Evolutionary conservation across 2,888 invertebrate species (phyloP), one percentile per base, ranked within the genome.

Genomic region (Drosophila flavopinicola): DNA sequence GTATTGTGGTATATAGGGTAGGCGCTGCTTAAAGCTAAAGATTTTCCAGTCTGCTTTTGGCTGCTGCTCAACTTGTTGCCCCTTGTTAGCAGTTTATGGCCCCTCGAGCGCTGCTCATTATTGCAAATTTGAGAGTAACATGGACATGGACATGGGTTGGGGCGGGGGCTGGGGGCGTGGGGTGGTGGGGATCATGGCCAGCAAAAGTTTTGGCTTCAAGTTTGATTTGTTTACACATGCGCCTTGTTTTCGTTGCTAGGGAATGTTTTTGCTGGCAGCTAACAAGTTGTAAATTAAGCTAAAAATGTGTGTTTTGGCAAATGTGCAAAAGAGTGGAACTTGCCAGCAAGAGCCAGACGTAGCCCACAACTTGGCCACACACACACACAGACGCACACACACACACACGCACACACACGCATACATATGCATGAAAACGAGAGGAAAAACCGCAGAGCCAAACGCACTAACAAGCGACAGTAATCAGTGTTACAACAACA

Each of bases 201-300:
- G 59, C n/a, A n/a, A n/a, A n/a, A 78, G 69, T 69, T 69, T 78
- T 66, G 83, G 83, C 78, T 75, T 72, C 54, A 73, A 83, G 78
- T 78, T 78, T 83, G 83, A 78, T 83, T 83, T 78, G 79, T 78
- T 78, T 78, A 73, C 73, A 78, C 65, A 78, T 83, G 72, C 66
- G 75, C 69, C 71, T 64, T 71, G 69, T 64, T 69, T 61, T 61
- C 66, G 56, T 59, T 59, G 54, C 53, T 60, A 44, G 58, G 35
- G 42, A 48, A 65, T 57, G 66, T 63, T 78, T 79, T 70, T 78
- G 75, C 71, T 76, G 83, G 64, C 83, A 75, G 82, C 78, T 77
- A 82, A 82, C 80, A 82, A 80, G 80, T 80, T 84, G 85, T 80
- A 80, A 80, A 80, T 80, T 85, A 77, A 80, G 78, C 80, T 77